Conservation (phyloP, 2,113 vertebrate genomes). For the Carollia perspicillata region DNA sequence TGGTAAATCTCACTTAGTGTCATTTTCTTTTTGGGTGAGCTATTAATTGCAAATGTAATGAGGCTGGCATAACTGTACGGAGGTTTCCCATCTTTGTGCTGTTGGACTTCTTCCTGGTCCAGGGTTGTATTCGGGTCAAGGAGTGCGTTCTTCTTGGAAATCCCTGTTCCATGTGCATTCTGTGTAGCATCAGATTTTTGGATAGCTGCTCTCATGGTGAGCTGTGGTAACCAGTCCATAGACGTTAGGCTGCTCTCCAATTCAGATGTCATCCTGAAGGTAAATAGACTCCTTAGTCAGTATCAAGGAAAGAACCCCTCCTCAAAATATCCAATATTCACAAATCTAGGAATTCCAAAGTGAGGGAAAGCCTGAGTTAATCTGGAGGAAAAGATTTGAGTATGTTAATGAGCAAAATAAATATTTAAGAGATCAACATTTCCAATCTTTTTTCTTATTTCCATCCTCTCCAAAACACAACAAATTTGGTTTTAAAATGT, state of each 20-base stretch:
- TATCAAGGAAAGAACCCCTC: conserved; percentile 74
- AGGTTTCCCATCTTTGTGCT: conserved; percentile 94
- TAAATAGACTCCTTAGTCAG: conserved; percentile 76
- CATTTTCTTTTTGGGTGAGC: conserved; percentile 96
- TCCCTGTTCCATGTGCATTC: conserved; percentile 87
- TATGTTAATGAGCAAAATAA: conserved; percentile 68
- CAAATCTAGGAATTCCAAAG: conserved; percentile 74
- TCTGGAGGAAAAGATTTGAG: conserved; percentile 70
- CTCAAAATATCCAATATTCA: conserved; percentile 75
- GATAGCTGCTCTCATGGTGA: conserved; percentile 93
- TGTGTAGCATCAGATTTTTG: conserved; percentile 89
- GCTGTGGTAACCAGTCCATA: conserved; percentile 95
- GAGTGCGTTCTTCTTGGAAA: conserved; percentile 89
- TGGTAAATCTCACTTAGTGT: conserved; percentile 95
- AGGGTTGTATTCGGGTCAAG: conserved; percentile 92
- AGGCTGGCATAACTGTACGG: conserved; percentile 95
- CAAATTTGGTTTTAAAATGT: conserved; percentile 38
- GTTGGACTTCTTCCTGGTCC: conserved; percentile 93
- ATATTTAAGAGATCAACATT: conserved; percentile 64
- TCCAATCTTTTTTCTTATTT: conserved; percentile 56
- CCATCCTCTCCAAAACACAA: conserved; percentile 47
- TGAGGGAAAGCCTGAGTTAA: conserved; percentile 74
- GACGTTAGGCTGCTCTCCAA: conserved; percentile 95
- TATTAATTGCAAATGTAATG: conserved; percentile 95
- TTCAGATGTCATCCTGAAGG: conserved; percentile 91